Percentiles rank a stretch among this genome's conserved stretches.
Conservation (phyloP, 2,113 vertebrate species). For the Rhinolophus sinicus region DNA sequence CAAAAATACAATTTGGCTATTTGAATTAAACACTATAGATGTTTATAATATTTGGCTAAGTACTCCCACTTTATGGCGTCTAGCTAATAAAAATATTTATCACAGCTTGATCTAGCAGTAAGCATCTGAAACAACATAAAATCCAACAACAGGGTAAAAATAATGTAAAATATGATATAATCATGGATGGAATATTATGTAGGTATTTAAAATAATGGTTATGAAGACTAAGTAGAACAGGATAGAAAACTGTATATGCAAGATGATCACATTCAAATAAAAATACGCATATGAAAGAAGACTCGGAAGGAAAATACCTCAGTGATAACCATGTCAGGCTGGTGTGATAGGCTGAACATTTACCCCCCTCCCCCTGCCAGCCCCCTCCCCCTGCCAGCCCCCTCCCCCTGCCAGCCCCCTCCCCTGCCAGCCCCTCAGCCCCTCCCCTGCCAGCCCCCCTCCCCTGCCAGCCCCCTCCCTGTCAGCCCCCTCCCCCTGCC, state of each 20-base stretch:
- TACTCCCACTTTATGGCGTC: not conserved
- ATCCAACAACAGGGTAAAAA: not conserved
- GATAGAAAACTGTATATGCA: not conserved
- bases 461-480: no score
- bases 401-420: no score
- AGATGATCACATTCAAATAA: constrained; percentile 28
- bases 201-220: constrained; percentile 20
- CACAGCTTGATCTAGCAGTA: constrained; percentile 23
- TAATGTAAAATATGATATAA: not conserved
- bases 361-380: no score
- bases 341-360: not conserved
- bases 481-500: no score
- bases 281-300: constrained; percentile 1
- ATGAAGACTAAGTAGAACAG: constrained; percentile 1
- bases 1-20: constrained; percentile 52
- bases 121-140: constrained; percentile 40
- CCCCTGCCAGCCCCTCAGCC: no score
- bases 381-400: no score
- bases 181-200: not conserved
- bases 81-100: constrained; percentile 41
- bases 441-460: no score
- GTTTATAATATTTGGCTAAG: constrained; percentile 28
- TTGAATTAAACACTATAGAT: constrained; percentile 29
- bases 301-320: constrained; percentile 8
- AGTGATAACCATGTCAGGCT: not conserved